Base-by-base conservation (phyloP, 37 sponge, comb jelly and placozoan species). In the Halichondria panicea region DNA sequence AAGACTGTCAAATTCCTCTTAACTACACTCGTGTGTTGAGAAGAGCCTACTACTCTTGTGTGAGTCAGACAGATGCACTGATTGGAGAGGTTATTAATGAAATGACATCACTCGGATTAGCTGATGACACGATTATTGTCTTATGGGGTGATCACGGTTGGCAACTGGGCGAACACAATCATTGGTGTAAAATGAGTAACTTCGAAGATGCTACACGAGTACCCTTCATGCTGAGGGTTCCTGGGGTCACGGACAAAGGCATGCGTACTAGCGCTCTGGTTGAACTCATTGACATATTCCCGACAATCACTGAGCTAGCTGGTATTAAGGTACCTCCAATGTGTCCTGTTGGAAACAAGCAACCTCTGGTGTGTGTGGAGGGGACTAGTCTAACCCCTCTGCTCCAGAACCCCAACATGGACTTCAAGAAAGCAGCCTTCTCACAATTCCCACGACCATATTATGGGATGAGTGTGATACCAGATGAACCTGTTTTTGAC, bases 111-210 rank as follows among this genome's bases (percentile, higher is more conserved):
- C 63, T 40, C 22, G 73, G 74, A 1, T 72, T 60, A 18, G 74
- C 82, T 27, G 54, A 77, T 9, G 72, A 77, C 42, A 84, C 85
- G 0, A 27, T 77, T 3, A 67, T 84, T 33, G 71, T 84, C 1
- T 40, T 84, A 3, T 69, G 71, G 77, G 77, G 58, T 21, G 85
- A 84, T 48, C 85, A 84, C 56, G 85, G 85, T 4, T 76, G 45
- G 43, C 77, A 77, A 32, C 44, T 76, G 37, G 85, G 79, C 32
- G 68, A 66, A 39, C 79, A 54, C 57, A 54, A 54, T 43, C 25
- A 55, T 24, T 66, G 76, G 76, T 36, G 56, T 25, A 84, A 84
- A 33, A 24, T 36, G 61, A 77, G 77, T 25, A 77, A 84, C 67
- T 77, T 84, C 39, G 77, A 84, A 36, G 77, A 76, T 58, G 76